Percentiles rank a stretch among this genome's conserved stretches.
Conservation (phyloP, 2,888 invertebrate genomes). For the Herminia tarsipennalis region DNA sequence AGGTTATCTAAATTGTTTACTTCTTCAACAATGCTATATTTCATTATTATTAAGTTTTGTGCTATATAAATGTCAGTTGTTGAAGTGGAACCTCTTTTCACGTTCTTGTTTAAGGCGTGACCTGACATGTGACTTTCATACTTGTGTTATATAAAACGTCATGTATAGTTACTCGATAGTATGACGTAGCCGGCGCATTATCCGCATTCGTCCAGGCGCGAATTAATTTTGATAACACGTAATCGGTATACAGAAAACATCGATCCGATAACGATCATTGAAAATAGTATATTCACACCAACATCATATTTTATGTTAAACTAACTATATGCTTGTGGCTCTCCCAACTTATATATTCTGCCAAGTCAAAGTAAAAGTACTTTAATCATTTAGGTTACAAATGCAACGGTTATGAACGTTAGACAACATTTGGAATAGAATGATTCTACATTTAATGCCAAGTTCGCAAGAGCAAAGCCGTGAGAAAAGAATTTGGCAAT, state of each 20-base stretch:
- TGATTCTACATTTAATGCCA: too few relatives aligned
- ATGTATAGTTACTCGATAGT: conserved; percentile 7
- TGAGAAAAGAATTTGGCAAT: too few relatives aligned
- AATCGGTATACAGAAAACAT: conserved; percentile 24
- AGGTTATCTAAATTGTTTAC: conserved; percentile 55
- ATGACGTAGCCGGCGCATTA: conserved; percentile 11
- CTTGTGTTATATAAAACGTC: conserved; percentile 12
- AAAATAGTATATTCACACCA: too few relatives aligned
- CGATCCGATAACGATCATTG: conserved; percentile 31
- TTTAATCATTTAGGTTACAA: too few relatives aligned
- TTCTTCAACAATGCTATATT: conserved; percentile 24
- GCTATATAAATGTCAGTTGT: conserved; percentile 8
- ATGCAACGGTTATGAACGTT: too few relatives aligned
- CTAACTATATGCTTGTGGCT: too few relatives aligned
- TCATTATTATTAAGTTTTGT: too few relatives aligned
- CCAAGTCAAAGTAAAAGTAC: too few relatives aligned
- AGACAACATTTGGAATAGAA: too few relatives aligned
- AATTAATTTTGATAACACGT: conserved; percentile 30
- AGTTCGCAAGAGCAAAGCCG: too few relatives aligned
- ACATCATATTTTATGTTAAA: too few relatives aligned
- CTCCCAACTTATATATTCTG: too few relatives aligned
- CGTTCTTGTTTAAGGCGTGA: background rate
- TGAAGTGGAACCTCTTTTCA: conserved; percentile 17
- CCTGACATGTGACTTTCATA: conserved; percentile 25
- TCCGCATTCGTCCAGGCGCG: conserved; percentile 21